Percentiles rank a stretch among this genome's conserved stretches.
Evolutionary conservation across 1,140 invertebrate species (phyloP).

Genomic region (Portunus trituberculatus): DNA sequence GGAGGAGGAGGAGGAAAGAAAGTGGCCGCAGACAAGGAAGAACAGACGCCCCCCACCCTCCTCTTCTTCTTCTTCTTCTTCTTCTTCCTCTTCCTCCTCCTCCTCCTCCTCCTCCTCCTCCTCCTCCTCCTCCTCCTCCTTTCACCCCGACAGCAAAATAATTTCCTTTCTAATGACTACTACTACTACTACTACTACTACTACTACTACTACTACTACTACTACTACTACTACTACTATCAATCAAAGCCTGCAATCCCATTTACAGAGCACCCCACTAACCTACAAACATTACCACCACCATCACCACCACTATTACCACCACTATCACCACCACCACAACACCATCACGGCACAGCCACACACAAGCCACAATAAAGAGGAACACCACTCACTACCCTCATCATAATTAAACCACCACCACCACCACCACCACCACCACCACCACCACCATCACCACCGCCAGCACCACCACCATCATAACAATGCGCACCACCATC

Average conservation of each 20-base stretch:
- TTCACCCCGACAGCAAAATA: no score
- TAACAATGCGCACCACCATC: background rate
- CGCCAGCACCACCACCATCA: background rate
- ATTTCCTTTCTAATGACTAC: no score
- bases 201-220: no score
- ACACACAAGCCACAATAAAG: background rate
- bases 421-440: background rate
- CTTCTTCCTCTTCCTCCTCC: no score
- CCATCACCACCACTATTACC: background rate
- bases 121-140: no score
- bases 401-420: background rate
- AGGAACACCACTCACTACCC: background rate
- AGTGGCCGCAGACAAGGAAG: background rate
- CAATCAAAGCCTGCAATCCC: background rate
- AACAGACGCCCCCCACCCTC: no score
- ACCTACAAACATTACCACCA: background rate
- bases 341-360: background rate
- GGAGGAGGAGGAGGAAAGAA: conserved; percentile 23
- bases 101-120: no score
- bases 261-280: background rate
- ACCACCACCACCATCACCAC: background rate
- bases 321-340: background rate
- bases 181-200: no score
- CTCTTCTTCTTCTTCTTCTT: no score
- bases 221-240: background rate